Conservation (phyloP, 2,888 invertebrate species). For the Strigamia crassipes region DNA sequence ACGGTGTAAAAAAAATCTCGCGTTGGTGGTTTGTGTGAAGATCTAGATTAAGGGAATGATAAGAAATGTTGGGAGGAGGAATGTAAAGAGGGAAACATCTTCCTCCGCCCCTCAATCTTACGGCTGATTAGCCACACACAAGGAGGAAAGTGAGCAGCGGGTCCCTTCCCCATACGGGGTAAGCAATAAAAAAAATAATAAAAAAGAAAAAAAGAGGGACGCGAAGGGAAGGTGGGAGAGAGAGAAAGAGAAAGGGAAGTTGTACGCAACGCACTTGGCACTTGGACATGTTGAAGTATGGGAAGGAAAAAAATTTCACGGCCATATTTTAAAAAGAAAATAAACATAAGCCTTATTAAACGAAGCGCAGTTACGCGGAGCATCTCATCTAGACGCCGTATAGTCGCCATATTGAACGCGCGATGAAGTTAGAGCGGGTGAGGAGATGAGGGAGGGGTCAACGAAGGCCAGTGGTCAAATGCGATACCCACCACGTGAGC, state of each 20-base stretch:
- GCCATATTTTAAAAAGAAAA: background rate
- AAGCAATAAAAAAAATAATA: conserved; percentile 28
- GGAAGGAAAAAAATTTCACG: conserved; percentile 6
- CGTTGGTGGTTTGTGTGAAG: background rate
- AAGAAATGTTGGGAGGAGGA: conserved; percentile 18
- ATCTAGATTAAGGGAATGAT: conserved; percentile 25
- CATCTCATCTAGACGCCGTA: background rate
- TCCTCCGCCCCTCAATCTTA: conserved; percentile 40
- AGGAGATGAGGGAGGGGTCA: conserved; percentile 28
- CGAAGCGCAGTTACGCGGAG: background rate
- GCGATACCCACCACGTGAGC: conserved; percentile 46
- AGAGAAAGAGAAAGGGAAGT: conserved; percentile 16
- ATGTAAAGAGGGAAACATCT: conserved; percentile 22
- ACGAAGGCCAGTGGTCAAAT: conserved; percentile 36
- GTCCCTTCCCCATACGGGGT: conserved; percentile 39
- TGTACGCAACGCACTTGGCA: conserved; percentile 36
- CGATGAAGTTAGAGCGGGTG: background rate
- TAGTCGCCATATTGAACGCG: conserved; percentile 31
- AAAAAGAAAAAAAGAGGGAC: conserved; percentile 32
- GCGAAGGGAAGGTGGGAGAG: conserved; percentile 35
- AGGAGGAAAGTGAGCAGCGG: conserved; percentile 40
- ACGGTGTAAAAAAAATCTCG: background rate
- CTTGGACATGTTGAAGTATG: conserved; percentile 2
- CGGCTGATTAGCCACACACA: conserved; percentile 40
- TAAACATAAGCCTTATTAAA: background rate